These are phyloP conservation scores for Pao palembangensis DNA, from an alignment of 2,113 vertebrate species.

Conservation along the genomic window DNA sequence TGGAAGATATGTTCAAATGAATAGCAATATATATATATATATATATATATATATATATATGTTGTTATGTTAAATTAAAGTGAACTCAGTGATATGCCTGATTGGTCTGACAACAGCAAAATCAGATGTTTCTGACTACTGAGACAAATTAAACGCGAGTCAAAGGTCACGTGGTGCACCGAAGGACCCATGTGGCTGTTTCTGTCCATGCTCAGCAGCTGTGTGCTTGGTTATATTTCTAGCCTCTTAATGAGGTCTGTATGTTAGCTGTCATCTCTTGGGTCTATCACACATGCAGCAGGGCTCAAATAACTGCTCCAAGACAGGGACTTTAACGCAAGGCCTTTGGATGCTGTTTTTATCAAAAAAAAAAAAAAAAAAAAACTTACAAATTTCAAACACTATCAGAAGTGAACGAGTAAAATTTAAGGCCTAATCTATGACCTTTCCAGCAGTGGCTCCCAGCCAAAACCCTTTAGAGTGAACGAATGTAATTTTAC, in stretches of 20 bases:
- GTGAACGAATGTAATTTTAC: constrained; percentile 28
- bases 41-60: background rate
- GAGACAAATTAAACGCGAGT: constrained; percentile 11
- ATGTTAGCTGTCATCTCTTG: constrained; percentile 59
- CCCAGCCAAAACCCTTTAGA: constrained; percentile 29
- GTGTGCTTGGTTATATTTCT: constrained; percentile 48
- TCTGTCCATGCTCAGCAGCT: constrained; percentile 50
- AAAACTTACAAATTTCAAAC: too few relatives aligned
- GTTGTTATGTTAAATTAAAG: background rate
- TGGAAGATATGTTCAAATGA: background rate
- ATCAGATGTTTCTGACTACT: constrained; percentile 11
- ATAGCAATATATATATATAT: background rate
- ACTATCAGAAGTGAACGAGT: background rate
- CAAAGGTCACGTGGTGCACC: constrained; percentile 29
- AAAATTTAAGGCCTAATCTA: constrained; percentile 31
- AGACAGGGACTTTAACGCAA: background rate
- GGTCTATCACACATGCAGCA: constrained; percentile 43
- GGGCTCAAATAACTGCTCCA: constrained; percentile 20
- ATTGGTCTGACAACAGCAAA: background rate
- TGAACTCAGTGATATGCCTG: background rate
- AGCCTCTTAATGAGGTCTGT: constrained; percentile 54
- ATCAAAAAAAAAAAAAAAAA: too few relatives aligned
- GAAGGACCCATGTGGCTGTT: constrained; percentile 32
- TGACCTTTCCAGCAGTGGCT: constrained; percentile 39
- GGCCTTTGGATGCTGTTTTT: too few relatives aligned